phyloP scores from a whole-genome alignment of 1,140 invertebrate species.

The Diploscapter pachys region DNA sequence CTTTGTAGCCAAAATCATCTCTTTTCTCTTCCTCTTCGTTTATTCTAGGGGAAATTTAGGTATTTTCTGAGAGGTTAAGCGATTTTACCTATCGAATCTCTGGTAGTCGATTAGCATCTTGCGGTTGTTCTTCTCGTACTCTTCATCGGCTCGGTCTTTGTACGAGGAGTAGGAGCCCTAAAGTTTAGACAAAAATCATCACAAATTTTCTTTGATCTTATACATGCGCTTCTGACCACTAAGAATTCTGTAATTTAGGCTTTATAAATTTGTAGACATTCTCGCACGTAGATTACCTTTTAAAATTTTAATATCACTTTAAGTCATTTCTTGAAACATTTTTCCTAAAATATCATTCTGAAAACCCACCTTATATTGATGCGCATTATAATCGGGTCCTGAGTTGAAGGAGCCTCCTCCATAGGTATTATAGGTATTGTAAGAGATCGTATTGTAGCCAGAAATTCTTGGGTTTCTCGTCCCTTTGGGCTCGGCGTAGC shows the following conservation, averaged over 20 bases:
- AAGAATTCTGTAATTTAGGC: neutral
- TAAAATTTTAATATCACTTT: no score
- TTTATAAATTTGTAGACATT: no score
- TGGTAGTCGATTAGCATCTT: conserved; percentile 38
- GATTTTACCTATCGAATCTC: conserved; percentile 34
- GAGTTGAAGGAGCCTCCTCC: no score
- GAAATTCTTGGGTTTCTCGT: conserved; percentile 6
- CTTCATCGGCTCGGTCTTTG: conserved; percentile 30
- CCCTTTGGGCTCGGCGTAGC: conserved; percentile 3
- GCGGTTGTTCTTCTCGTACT: conserved; percentile 39
- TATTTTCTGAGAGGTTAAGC: neutral
- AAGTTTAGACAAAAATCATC: no score
- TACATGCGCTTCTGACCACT: neutral
- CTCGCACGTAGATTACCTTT: no score
- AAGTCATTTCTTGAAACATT: no score
- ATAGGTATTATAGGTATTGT: no score
- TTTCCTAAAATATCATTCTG: no score
- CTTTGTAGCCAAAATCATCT: neutral
- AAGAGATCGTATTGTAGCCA: conserved; percentile 5
- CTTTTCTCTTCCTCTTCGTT: no score
- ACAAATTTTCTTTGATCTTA: neutral
- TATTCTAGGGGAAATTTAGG: neutral
- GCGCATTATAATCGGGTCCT: no score
- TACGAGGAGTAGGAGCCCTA: conserved; percentile 14
- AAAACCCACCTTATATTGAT: no score